Percentiles rank a stretch among this genome's conserved stretches.
phyloP scores from a whole-genome alignment of 1,140 invertebrate species.

The Apis laboriosa region DNA sequence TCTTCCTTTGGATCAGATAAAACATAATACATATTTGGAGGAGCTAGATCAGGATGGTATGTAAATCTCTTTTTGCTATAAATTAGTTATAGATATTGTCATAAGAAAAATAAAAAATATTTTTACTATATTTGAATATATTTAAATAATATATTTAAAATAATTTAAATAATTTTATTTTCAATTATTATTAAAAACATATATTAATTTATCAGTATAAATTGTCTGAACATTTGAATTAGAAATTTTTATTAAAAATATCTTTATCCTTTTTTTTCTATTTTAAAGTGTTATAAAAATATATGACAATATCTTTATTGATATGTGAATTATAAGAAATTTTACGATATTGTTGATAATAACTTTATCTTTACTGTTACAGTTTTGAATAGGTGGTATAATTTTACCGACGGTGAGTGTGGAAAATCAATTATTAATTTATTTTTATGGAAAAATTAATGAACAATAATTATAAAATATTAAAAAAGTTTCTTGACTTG shows the following conservation, averaged over 20 bases:
- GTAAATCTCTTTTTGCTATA: not conserved
- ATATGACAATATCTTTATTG: not conserved
- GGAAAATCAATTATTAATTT: not conserved
- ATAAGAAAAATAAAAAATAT: not conserved
- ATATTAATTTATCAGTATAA: too few relatives aligned
- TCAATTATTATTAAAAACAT: too few relatives aligned
- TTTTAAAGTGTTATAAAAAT: not conserved
- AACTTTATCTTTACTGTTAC: slow-evolving; percentile 25
- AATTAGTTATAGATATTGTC: not conserved
- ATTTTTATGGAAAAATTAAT: not conserved
- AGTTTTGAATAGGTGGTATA: slow-evolving; percentile 54
- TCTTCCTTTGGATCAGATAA: too few relatives aligned
- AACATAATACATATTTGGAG: not conserved
- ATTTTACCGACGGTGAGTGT: slow-evolving; percentile 51
- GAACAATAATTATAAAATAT: not conserved
- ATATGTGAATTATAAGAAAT: not conserved
- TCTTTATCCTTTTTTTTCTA: too few relatives aligned
- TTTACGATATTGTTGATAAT: not conserved
- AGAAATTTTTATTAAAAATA: too few relatives aligned
- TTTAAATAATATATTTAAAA: too few relatives aligned
- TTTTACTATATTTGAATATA: too few relatives aligned
- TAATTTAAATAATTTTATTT: too few relatives aligned
- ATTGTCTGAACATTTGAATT: too few relatives aligned
- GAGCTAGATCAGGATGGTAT: slow-evolving; percentile 23
- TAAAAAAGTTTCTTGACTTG: not conserved